These are phyloP conservation scores for Athene cunicularia DNA, from an alignment of 2,113 vertebrate species.

Conservation along the genomic window DNA sequence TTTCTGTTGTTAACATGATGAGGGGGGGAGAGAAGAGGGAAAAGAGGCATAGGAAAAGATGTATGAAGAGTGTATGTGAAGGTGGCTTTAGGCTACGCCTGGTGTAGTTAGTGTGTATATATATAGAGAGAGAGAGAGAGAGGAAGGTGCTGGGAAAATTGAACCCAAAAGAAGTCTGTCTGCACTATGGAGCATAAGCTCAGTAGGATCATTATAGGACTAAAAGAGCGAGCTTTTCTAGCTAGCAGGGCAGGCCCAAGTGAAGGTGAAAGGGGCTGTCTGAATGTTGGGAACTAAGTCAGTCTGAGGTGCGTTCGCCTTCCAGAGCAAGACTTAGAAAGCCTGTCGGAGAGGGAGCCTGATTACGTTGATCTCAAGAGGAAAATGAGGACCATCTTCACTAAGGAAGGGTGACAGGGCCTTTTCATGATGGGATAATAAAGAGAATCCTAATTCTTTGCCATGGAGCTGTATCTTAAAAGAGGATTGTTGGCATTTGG, in stretches of 20 bases:
- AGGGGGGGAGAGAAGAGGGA: neutral
- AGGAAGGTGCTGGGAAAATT: neutral
- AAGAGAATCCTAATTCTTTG: neutral
- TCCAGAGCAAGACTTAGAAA: neutral
- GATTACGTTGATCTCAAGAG: neutral
- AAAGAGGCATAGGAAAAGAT: neutral
- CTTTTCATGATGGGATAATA: neutral
- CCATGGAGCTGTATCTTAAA: neutral
- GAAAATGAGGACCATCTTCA: accelerated
- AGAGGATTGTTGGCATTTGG: neutral
- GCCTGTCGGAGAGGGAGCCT: neutral
- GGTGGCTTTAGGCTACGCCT: neutral
- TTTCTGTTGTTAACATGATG: neutral
- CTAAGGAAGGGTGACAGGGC: neutral
- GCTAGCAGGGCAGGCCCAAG: neutral
- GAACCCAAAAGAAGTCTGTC: neutral
- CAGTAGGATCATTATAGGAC: neutral
- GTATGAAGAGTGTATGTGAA: neutral
- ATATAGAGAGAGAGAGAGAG: too few species aligned
- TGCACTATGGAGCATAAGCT: neutral
- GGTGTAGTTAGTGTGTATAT: neutral
- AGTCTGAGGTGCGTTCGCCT: neutral
- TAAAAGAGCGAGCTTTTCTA: neutral
- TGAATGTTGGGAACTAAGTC: neutral
- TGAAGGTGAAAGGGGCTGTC: neutral